Conservation (phyloP, 2,113 vertebrate species). For the Galemys pyrenaicus region DNA sequence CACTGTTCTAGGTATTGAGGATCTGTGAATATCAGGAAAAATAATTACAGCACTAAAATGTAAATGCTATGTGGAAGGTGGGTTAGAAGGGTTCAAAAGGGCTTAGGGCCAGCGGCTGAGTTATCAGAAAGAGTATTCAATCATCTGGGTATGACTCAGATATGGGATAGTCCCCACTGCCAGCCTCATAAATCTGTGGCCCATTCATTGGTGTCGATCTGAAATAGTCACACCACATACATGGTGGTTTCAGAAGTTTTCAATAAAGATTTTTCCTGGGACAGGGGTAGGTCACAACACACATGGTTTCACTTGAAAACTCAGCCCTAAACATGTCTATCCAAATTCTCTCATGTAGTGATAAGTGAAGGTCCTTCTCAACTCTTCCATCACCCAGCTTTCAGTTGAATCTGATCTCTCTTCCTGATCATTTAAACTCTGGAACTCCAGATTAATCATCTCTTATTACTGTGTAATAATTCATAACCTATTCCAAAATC, state of each 20-base stretch:
- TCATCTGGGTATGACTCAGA: not conserved
- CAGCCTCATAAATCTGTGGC: not conserved
- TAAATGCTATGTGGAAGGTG: not conserved
- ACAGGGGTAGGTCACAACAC: not conserved
- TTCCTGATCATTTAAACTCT: constrained; percentile 35
- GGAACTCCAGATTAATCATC: constrained; percentile 28
- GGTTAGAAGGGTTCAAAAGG: not conserved
- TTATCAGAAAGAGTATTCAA: not conserved
- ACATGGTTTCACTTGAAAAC: constrained; percentile 47
- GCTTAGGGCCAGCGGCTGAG: not conserved
- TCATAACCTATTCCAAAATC: constrained; percentile 10
- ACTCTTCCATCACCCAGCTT: not conserved
- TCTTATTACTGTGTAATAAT: not conserved
- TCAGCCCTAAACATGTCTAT: not conserved
- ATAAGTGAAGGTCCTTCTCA: not conserved
- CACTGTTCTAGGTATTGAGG: constrained; percentile 1
- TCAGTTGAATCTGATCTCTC: not conserved
- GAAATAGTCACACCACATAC: not conserved
- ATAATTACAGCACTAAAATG: constrained; percentile 52
- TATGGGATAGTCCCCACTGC: not conserved
- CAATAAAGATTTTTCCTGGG: not conserved
- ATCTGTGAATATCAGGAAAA: constrained; percentile 41
- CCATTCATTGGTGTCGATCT: not conserved
- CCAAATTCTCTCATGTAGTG: not conserved
- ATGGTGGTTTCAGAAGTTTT: not conserved